These are phyloP conservation scores for Aeoliscus strigatus DNA, from an alignment of 2,797 vertebrate species.

Conservation along the genomic window DNA sequence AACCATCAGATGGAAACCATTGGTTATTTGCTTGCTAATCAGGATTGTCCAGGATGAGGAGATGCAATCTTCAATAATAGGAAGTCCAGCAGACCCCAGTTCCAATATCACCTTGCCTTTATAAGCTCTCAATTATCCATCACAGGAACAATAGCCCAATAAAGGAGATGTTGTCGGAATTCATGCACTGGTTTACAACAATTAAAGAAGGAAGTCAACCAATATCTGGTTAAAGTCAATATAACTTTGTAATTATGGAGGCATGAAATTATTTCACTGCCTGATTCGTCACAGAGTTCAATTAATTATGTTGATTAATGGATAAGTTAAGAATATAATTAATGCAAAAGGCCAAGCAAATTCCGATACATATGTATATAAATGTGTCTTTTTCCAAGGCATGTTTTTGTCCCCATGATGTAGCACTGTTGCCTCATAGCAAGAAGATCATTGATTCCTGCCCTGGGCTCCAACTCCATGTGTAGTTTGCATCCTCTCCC, in stretches of 20 bases:
- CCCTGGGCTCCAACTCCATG: no score
- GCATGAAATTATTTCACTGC: slow-evolving; percentile 31
- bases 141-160: slow-evolving; percentile 18
- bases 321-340: slow-evolving; percentile 34
- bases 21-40: slow-evolving; percentile 48
- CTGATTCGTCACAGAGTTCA: slow-evolving; percentile 34
- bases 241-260: slow-evolving; percentile 27
- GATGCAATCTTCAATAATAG: slow-evolving; percentile 45
- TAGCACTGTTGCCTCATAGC: no score
- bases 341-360: slow-evolving; percentile 32
- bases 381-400: background rate
- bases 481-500: no score
- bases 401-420: no score
- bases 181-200: slow-evolving; percentile 24
- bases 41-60: slow-evolving; percentile 9
- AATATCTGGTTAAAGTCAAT: slow-evolving; percentile 36
- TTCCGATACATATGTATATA: slow-evolving; percentile 31
- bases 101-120: slow-evolving; percentile 20
- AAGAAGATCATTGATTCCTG: no score
- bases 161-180: slow-evolving; percentile 1
- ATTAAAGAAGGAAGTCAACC: slow-evolving; percentile 37
- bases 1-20: slow-evolving; percentile 32
- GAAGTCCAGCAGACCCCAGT: slow-evolving; percentile 33
- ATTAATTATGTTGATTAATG: slow-evolving; percentile 54
- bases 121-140: slow-evolving; percentile 42